Conservation (phyloP, 2,797 vertebrate genomes). For the Cirrhinus mrigala region DNA sequence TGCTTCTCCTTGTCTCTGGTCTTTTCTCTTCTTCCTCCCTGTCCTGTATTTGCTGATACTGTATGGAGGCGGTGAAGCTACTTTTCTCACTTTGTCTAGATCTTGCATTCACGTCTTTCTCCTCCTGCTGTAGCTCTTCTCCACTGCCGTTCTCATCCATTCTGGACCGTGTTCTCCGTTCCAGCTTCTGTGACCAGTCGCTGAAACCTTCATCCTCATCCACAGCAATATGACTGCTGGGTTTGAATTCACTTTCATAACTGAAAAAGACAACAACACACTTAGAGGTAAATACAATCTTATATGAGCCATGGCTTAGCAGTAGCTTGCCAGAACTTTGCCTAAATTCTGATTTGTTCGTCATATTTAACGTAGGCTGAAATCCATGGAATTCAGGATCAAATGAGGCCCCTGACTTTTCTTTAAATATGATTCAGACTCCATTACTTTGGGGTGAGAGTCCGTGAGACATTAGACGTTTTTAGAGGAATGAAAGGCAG, state of each 20-base stretch:
- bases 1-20: conserved; percentile 68
- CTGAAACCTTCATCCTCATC: conserved; percentile 96
- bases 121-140: conserved; percentile 56
- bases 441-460: not conserved
- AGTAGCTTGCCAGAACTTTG: too few relatives aligned
- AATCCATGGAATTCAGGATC: not conserved
- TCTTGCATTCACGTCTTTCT: conserved; percentile 60
- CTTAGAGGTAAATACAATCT: not conserved
- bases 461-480: not conserved
- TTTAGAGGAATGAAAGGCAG: not conserved
- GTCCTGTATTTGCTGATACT: conserved; percentile 51
- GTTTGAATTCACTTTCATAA: conserved; percentile 75
- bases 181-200: conserved; percentile 90
- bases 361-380: not conserved
- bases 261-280: conserved; percentile 64
- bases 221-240: conserved; percentile 72
- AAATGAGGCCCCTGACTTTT: not conserved
- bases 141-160: conserved; percentile 66
- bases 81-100: conserved; percentile 36
- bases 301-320: too few relatives aligned
- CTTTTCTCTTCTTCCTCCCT: conserved; percentile 60
- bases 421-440: not conserved
- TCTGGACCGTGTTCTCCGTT: conserved; percentile 75
- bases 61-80: conserved; percentile 30
- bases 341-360: not conserved